Conservation (phyloP, 1,140 invertebrate genomes). For the Euura lappo region DNA sequence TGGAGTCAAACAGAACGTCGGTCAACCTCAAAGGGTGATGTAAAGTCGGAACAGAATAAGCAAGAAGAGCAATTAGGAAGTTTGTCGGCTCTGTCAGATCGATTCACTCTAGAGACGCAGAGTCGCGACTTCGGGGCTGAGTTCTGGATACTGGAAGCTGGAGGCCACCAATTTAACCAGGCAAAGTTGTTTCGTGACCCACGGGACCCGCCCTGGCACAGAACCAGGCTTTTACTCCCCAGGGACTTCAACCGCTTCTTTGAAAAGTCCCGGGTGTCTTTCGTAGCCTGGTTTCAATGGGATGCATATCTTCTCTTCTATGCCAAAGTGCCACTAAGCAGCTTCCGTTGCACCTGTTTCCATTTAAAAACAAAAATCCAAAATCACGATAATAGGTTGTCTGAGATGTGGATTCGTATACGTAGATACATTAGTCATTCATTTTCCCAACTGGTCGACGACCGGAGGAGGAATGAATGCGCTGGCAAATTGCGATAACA, state of each 20-base stretch:
- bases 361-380: not conserved
- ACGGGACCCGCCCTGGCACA: not conserved
- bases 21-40: not conserved
- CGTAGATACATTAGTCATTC: no score
- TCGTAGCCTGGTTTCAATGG: not conserved
- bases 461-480: no score
- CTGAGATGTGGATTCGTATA: no score
- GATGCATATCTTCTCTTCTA: not conserved
- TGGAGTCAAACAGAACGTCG: not conserved
- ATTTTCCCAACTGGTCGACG: no score
- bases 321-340: not conserved
- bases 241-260: conserved; percentile 6
- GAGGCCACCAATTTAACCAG: not conserved
- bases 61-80: not conserved
- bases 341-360: not conserved
- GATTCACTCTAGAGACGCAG: not conserved
- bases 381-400: no score
- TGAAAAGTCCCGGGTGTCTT: not conserved
- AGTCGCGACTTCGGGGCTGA: not conserved
- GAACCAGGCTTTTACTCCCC: not conserved
- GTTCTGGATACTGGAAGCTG: not conserved
- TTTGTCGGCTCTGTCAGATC: conserved; percentile 2
- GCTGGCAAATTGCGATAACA: no score
- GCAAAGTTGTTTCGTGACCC: conserved; percentile 6
- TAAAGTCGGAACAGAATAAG: not conserved